phyloP scores from a whole-genome alignment of 2,888 invertebrate species.

The Pteria penguin region DNA sequence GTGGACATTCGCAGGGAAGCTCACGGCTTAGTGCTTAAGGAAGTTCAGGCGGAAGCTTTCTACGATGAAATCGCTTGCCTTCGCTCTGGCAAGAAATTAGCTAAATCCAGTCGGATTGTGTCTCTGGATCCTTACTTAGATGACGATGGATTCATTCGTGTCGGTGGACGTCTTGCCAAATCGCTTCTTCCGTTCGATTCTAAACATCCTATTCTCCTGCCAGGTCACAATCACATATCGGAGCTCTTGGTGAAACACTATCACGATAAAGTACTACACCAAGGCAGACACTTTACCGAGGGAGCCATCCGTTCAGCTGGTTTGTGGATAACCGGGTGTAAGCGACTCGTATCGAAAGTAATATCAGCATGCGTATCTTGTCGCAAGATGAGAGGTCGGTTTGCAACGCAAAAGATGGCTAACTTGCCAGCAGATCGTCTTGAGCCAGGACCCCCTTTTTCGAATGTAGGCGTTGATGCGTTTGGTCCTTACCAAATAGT shows the following conservation, averaged over 20 bases:
- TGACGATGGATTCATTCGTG: slow-evolving; percentile 32
- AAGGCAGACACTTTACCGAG: slow-evolving; percentile 47
- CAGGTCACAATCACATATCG: slow-evolving; percentile 16
- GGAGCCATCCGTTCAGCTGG: slow-evolving; percentile 37
- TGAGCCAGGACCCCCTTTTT: slow-evolving; percentile 39
- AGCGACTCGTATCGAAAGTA: slow-evolving; percentile 27
- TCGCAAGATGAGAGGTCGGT: slow-evolving; percentile 25
- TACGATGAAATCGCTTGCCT: slow-evolving; percentile 13
- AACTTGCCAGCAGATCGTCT: slow-evolving; percentile 37
- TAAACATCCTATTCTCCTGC: slow-evolving; percentile 25
- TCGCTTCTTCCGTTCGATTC: slow-evolving; percentile 14
- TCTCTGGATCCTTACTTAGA: slow-evolving; percentile 34
- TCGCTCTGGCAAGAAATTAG: neutral
- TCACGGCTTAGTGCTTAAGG: slow-evolving; percentile 22
- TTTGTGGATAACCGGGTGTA: slow-evolving; percentile 44
- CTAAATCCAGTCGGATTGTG: slow-evolving; percentile 16
- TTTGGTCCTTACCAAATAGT: slow-evolving; percentile 43
- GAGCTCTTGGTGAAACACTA: slow-evolving; percentile 30
- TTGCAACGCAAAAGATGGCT: slow-evolving; percentile 25
- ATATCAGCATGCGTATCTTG: slow-evolving; percentile 32
- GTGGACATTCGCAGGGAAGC: slow-evolving; percentile 10
- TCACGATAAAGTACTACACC: slow-evolving; percentile 38
- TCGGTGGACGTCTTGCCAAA: slow-evolving; percentile 35
- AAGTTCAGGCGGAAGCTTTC: slow-evolving; percentile 34
- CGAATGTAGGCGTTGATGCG: slow-evolving; percentile 44